Evolutionary conservation across 2,888 invertebrate genomes (phyloP).

Genomic region (Agrilus mali): DNA sequence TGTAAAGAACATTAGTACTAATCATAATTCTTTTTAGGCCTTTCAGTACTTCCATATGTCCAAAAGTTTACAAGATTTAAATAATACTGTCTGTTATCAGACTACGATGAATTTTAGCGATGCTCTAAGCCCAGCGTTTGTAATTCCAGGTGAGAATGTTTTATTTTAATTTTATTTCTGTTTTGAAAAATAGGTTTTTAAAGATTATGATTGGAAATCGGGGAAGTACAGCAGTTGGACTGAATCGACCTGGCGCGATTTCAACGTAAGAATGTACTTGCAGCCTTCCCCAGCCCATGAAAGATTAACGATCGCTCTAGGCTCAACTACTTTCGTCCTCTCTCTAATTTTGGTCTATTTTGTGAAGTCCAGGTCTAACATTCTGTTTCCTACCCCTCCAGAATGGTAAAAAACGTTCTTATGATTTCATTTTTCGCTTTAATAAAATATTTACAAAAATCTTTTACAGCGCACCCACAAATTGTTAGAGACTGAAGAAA

Average conservation of each 20-base stretch:
- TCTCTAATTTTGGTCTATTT: constrained; percentile 43
- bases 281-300: constrained; percentile 50
- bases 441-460: no score
- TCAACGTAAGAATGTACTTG: constrained; percentile 67
- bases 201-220: constrained; percentile 66
- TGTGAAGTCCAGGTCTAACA: constrained; percentile 36
- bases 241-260: constrained; percentile 70
- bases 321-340: constrained; percentile 35
- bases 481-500: no score
- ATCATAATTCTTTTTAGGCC: constrained; percentile 18
- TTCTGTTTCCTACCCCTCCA: constrained; percentile 29
- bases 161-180: not conserved
- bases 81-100: constrained; percentile 54
- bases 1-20: constrained; percentile 3
- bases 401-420: constrained; percentile 5
- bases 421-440: no score
- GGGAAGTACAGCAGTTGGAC: constrained; percentile 77
- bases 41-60: constrained; percentile 46
- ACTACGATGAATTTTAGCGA: constrained; percentile 61
- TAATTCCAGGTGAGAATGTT: constrained; percentile 44
- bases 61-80: constrained; percentile 37
- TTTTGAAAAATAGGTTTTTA: constrained; percentile 14
- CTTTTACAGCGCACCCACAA: no score
- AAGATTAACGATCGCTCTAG: constrained; percentile 40
- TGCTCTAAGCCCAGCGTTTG: constrained; percentile 76